Evolutionary conservation across 2,113 vertebrate species (phyloP), one percentile per base, ranked within the genome.

Genomic region (Halichoeres trimaculatus): DNA sequence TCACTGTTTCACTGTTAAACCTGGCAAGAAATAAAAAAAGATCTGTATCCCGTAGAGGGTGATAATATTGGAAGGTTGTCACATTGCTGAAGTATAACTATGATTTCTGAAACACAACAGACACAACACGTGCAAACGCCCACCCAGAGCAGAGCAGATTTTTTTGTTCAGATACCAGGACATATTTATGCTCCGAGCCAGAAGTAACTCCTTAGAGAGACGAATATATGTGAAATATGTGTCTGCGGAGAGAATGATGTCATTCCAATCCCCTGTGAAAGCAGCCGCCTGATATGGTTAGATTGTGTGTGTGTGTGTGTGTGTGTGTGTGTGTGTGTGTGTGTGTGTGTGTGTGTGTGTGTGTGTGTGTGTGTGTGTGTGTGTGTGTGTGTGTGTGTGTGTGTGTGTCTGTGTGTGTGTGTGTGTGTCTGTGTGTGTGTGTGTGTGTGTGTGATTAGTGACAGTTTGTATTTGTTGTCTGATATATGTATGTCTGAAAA

Each of bases 191-290:
- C 57, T 72, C 63, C 54, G 76, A 73, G 73, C 57, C 61, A 54
- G 52, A 58, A 70, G 73, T 70, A 70, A n/a, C 57, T 68, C 57
- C 63, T 1, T 2, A 57, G 63, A 76, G 70, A 67, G 24, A 70
- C 40, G 41, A 52, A 74, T 69, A 53, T 59, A 59, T 76, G 20
- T 54, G 69, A 81, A 70, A 2, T 51, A 61, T 77, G 64, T 45
- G 65, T 54, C 65, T 73, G 60, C 71, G 70, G 75, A 82, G 75
- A 72, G 55, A 76, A 86, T 89, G 81, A 89, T 81, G 78, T 86
- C 78, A 89, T 1, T 8, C 41, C 71, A 51, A 85, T 69, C 62
- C 59, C 36, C 43, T 63, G 22, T 67, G 50, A 41, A 40, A 80
- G 3, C 26, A 57, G 35, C 52, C 54, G 63, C 50, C 24, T 34